Evolutionary conservation across 23 tunicate species (phyloP), one percentile per base, ranked within the genome.

Genomic region (Botrylloides violaceus): DNA sequence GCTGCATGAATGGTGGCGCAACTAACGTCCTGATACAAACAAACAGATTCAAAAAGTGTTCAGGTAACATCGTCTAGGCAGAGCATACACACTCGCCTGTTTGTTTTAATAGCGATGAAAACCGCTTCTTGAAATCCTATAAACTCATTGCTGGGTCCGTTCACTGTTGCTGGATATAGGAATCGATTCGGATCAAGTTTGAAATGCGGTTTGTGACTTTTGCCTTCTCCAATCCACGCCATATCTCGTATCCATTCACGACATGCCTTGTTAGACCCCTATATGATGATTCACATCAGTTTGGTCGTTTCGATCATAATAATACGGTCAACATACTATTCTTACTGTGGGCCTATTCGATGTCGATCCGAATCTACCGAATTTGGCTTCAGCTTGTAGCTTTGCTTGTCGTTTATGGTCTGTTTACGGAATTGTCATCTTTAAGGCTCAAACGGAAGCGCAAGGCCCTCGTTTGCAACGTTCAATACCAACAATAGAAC

Each of bases 111-210:
- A 31, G 74, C 74, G 18, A 68, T 43, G 37, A 68, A 68, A 23
- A 68, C 28, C 4, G 74, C 56, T 26, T 68, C 74, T 43, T 68
- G 74, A 0, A 68, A 68, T 37, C 74, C 74, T 2, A 68, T 39
- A 32, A 68, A 36, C 47, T 68, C 58, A 68, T 68, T 68, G 37
- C 74, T 68, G 1, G 74, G 74, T 0, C 74, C 74, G 1, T 68
- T 68, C 1, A 68, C 2, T 5, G 47, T 68, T 27, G 74, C 74
- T 35, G 74, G 43, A 68, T 68, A 68, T 2, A 68, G 0, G n/a
- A 37, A 36, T 9, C 58, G 56, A 5, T 68, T 43, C 4, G 58
- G 74, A 43, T 43, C 58, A 2, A 68, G 2, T 32, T 39, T 39
- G 21, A 68, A 15, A 9, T 35, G 22, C 30, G 74, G 74, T 29